Evolutionary conservation across 2,888 invertebrate species (phyloP).

Genomic region (Scaptomyza cyrtandrae): DNA sequence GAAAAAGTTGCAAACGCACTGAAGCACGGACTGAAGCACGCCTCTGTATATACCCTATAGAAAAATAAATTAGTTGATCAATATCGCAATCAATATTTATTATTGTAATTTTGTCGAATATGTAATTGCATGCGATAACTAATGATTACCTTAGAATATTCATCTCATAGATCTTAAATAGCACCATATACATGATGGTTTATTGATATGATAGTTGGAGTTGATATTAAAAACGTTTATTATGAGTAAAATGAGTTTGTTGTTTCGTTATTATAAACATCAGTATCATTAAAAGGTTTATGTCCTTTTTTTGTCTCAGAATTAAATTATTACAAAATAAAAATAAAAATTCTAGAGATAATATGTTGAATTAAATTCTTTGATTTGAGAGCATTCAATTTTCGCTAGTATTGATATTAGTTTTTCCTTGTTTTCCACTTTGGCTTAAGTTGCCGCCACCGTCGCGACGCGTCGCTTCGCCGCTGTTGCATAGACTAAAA

Average conservation of each 20-base stretch:
- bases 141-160: background rate
- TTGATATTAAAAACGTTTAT: background rate
- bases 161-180: background rate
- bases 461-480: conserved; percentile 39
- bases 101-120: background rate
- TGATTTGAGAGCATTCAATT: conserved; percentile 35
- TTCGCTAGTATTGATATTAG: background rate
- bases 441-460: conserved; percentile 62
- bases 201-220: background rate
- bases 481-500: conserved; percentile 77
- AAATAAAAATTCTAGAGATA: no score
- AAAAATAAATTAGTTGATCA: conserved; percentile 3
- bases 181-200: background rate
- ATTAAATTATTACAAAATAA: no score
- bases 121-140: background rate
- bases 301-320: no score
- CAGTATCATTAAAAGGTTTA: no score
- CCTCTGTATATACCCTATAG: conserved; percentile 50
- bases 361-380: no score
- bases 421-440: conserved; percentile 55
- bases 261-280: no score
- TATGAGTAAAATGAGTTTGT: background rate
- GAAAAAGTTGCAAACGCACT: conserved; percentile 54
- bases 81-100: background rate
- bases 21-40: conserved; percentile 43